Percentiles rank a stretch among this genome's conserved stretches.
phyloP scores from a whole-genome alignment of 2,797 vertebrate genomes.

The Leucoraja ocellata region DNA sequence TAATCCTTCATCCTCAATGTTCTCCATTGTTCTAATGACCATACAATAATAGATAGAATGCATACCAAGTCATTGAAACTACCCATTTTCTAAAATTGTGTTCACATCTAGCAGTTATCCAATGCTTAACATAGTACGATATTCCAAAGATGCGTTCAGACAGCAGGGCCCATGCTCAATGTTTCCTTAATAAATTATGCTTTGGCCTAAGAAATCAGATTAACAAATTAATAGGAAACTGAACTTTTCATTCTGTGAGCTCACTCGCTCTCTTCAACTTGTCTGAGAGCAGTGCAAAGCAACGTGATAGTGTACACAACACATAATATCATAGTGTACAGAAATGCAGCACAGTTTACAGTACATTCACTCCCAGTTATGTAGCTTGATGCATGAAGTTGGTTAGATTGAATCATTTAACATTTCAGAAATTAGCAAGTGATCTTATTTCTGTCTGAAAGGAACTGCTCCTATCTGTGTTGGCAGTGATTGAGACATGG shows the following conservation, averaged over 20 bases:
- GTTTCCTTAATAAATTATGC: neutral
- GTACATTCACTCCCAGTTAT: neutral
- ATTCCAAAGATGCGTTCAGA: neutral
- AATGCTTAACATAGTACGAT: neutral
- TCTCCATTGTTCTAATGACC: neutral
- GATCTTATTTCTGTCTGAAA: slow-evolving; percentile 9
- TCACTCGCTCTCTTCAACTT: neutral
- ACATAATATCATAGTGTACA: neutral
- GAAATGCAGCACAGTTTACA: neutral
- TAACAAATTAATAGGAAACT: neutral
- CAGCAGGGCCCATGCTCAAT: neutral
- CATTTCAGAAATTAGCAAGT: neutral
- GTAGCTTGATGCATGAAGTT: neutral
- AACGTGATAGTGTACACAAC: neutral
- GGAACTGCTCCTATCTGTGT: slow-evolving; percentile 27
- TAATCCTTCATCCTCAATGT: neutral
- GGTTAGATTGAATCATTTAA: neutral
- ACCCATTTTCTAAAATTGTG: neutral
- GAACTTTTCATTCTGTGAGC: neutral
- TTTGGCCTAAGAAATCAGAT: neutral
- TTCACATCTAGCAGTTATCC: neutral
- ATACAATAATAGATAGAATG: neutral
- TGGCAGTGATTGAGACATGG: neutral
- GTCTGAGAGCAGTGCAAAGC: neutral
- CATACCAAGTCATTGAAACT: neutral